These are phyloP conservation scores for Cheirogaleus major DNA, from an alignment of 2,797 vertebrate genomes.

Conservation along the genomic window DNA sequence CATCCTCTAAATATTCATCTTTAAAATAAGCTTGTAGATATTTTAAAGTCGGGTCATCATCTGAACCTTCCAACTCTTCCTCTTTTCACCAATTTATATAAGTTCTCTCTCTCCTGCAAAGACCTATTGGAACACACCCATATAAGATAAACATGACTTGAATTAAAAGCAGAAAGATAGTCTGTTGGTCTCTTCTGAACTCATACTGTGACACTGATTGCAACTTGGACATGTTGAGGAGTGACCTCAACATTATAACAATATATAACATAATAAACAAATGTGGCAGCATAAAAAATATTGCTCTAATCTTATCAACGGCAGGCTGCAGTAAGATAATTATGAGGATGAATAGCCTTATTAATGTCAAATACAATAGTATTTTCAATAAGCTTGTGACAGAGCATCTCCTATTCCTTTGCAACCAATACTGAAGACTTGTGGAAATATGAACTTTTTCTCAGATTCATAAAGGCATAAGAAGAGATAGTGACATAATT, in stretches of 20 bases:
- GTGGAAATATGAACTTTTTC: background rate
- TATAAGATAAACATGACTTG: background rate
- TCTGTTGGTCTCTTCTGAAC: background rate
- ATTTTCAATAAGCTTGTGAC: slow-evolving; percentile 58
- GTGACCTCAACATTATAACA: background rate
- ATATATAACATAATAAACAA: slow-evolving; percentile 27
- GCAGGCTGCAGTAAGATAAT: slow-evolving; percentile 44
- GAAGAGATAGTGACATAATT: slow-evolving; percentile 78
- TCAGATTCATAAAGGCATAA: slow-evolving; percentile 69
- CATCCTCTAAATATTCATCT: background rate
- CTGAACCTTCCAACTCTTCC: background rate
- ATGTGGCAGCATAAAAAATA: slow-evolving; percentile 22
- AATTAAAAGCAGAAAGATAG: background rate
- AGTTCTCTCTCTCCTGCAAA: background rate
- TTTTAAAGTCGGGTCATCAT: background rate
- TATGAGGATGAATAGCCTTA: slow-evolving; percentile 32
- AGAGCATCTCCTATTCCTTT: slow-evolving; percentile 19
- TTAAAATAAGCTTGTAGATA: background rate
- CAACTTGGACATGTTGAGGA: background rate
- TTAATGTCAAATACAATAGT: slow-evolving; percentile 36
- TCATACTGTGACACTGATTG: background rate
- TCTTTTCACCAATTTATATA: background rate
- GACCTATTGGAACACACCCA: background rate
- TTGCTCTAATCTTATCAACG: slow-evolving; percentile 6
- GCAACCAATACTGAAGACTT: slow-evolving; percentile 48